Percentiles rank a stretch among this genome's conserved stretches.
Evolutionary conservation across 2,113 vertebrate species (phyloP).

Genomic region (Hippocampus mohnikei): DNA sequence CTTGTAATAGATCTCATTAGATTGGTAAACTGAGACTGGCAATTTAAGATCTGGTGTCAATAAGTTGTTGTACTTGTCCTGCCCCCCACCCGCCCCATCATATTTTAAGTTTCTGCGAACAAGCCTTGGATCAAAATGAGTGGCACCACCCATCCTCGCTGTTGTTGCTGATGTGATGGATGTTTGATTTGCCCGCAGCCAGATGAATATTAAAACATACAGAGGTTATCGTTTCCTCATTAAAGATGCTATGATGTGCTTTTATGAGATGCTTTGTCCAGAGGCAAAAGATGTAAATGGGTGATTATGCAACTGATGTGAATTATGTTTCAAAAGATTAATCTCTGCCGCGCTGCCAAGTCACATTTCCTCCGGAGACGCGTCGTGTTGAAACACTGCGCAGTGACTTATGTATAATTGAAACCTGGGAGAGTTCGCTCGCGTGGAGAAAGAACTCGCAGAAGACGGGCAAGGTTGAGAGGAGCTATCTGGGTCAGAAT

Average conservation of each 20-base stretch:
- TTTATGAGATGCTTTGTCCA: constrained; percentile 41
- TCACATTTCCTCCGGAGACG: constrained; percentile 39
- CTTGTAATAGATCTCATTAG: not conserved
- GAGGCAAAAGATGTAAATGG: constrained; percentile 54
- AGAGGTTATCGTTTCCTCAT: constrained; percentile 38
- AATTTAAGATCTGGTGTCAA: not conserved
- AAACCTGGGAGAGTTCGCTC: constrained; percentile 41
- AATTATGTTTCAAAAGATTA: constrained; percentile 44
- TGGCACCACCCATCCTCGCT: constrained; percentile 26
- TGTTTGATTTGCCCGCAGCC: constrained; percentile 26
- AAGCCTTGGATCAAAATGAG: not conserved
- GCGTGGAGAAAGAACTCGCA: constrained; percentile 47
- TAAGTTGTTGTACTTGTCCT: not conserved
- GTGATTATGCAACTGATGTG: constrained; percentile 44
- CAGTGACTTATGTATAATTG: constrained; percentile 44
- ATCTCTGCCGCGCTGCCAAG: constrained; percentile 32
- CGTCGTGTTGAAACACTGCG: constrained; percentile 38
- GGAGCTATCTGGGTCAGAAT: constrained; percentile 43
- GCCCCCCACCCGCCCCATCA: not conserved
- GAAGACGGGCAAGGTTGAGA: constrained; percentile 54
- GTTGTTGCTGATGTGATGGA: constrained; percentile 24
- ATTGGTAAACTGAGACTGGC: not conserved
- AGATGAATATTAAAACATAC: constrained; percentile 25
- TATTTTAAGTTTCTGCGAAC: not conserved
- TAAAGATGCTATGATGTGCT: constrained; percentile 44